Base-by-base conservation (phyloP, 2,797 vertebrate species). In the Microctenopoma steveboyesi region DNA sequence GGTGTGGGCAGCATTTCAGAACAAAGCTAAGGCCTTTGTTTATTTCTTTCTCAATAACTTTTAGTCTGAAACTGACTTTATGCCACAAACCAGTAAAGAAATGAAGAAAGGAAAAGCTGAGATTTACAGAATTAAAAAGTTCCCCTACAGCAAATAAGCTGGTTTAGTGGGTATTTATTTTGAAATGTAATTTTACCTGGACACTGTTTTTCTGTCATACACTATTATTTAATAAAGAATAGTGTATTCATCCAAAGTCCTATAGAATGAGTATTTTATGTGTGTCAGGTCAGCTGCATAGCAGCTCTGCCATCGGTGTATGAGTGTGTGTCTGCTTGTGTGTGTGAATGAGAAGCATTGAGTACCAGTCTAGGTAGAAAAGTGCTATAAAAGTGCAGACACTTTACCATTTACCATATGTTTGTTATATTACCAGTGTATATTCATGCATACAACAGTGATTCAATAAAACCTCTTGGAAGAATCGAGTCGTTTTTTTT, bases 391-490 rank as follows among this genome's bases (percentile, higher is more conserved):
- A 22, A 22, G 22, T 22, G 22, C 22, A 22, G 22, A 22, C 22
- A 22, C 22, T 22, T 22, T 22, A 22, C 22, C 22, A 22, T 22
- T 22, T 22, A 22, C 22, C 22, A 22, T 22, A 22, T 22, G 16
- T 27, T 22, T 62, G 43, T 56, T 47, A 25, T 37, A 64, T 39
- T 28, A 37, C 15, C 18, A 49, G 3, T 46, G n/a, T 46, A 22
- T n/a, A 64, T 43, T 25, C 25, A 27, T 59, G 53, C 0, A 56
- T 57, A 3, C 18, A 35, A 64, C 10, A 7, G 11, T 35, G 49
- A 72, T 76, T 75, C 35, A 88, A 69, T 79, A 74, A 78, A 65
- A 53, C 1, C 13, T 35, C 9, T 7, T 64, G 2, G 4, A 63
- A 72, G 18, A n/a, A 5, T 28, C 13, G 54, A 49, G 25, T 11